Conservation (phyloP, 1,140 invertebrate genomes). For the Paralvinella palmiformis region DNA sequence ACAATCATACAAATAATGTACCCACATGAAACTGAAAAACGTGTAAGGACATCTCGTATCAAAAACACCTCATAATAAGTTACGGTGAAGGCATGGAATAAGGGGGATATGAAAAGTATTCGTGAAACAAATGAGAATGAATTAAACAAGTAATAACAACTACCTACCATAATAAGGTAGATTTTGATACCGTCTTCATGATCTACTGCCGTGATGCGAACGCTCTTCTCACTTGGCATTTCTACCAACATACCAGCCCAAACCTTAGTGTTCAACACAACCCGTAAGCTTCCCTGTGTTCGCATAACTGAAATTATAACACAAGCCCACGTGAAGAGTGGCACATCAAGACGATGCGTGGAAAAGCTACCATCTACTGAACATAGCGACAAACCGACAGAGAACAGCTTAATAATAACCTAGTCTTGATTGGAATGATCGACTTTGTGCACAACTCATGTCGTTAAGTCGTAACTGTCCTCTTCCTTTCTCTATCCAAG, state of each 20-base stretch:
- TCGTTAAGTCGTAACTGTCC: conserved; percentile 78
- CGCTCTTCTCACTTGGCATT: conserved; percentile 74
- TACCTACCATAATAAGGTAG: conserved; percentile 70
- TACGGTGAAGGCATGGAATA: too few relatives aligned
- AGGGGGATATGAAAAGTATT: too few relatives aligned
- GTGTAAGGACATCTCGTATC: too few relatives aligned
- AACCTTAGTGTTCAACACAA: conserved; percentile 88
- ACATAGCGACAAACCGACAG: neutral
- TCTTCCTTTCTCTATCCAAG: conserved; percentile 84
- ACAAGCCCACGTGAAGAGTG: neutral
- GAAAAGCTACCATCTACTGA: neutral
- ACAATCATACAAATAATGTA: too few relatives aligned
- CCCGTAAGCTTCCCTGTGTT: conserved; percentile 75
- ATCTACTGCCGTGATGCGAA: conserved; percentile 83
- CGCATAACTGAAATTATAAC: conserved; percentile 62
- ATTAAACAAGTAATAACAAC: too few relatives aligned
- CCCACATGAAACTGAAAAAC: too few relatives aligned
- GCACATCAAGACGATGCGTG: neutral
- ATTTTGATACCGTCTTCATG: conserved; percentile 71
- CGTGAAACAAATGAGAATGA: too few relatives aligned
- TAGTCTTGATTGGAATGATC: conserved; percentile 43
- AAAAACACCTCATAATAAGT: too few relatives aligned
- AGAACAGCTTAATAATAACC: conserved; percentile 22
- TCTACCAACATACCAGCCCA: conserved; percentile 90
- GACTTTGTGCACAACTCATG: conserved; percentile 26